A percentile compares a stretch with the other conserved stretches of the same genome.
These are phyloP conservation scores for Odontesthes bonariensis DNA, from an alignment of 2,113 vertebrate species.

Conservation along the genomic window DNA sequence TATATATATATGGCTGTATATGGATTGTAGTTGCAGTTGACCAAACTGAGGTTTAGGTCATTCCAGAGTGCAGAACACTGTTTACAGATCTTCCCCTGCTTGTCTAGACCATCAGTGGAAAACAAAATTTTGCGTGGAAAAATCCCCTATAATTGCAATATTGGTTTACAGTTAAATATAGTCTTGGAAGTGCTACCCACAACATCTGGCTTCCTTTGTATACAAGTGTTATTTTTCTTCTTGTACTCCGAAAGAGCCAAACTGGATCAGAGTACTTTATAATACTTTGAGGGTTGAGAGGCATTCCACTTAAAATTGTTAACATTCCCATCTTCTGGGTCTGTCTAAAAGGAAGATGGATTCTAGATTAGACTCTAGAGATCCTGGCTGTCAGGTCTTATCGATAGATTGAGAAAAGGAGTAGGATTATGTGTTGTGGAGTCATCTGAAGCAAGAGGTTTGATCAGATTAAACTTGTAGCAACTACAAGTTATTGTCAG, in stretches of 20 bases:
- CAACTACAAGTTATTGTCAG: no score
- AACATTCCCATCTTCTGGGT: constrained; percentile 52
- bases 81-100: constrained; percentile 54
- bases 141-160: background rate
- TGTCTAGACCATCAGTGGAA: constrained; percentile 17
- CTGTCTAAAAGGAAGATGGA: constrained; percentile 54
- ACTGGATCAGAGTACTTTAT: constrained; percentile 36
- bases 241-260: background rate
- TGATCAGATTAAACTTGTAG: constrained; percentile 7
- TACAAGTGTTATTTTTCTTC: constrained; percentile 24
- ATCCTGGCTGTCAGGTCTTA: constrained; percentile 34
- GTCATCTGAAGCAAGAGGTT: constrained; percentile 7
- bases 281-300: constrained; percentile 43
- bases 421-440: no score
- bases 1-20: constrained; percentile 44
- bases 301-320: constrained; percentile 56
- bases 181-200: constrained; percentile 14
- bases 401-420: no score
- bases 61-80: constrained; percentile 27
- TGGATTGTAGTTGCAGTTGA: constrained; percentile 40
- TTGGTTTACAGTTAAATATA: constrained; percentile 37
- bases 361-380: background rate
- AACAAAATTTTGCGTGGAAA: constrained; percentile 26
- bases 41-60: constrained; percentile 19
- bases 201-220: constrained; percentile 15